Evolutionary conservation across 2,888 invertebrate genomes (phyloP), one percentile per base, ranked within the genome.

Genomic region (Buathra laborator): DNA sequence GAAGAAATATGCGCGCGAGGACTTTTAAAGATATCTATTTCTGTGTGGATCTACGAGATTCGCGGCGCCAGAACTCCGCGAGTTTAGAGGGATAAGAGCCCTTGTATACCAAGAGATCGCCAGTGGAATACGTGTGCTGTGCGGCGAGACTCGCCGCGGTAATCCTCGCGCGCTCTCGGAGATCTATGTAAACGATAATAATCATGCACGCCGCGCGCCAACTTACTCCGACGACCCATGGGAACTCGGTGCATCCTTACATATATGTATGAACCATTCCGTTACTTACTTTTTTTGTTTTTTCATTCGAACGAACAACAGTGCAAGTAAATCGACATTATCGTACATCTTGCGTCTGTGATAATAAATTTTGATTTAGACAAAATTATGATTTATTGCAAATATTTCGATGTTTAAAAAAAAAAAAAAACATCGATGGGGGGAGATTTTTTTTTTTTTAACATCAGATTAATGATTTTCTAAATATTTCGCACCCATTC

Each of bases 231-330:
- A 48, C 48, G 48, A 48, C 48, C n/a, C 43, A 46, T 67, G 46
- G 44, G 67, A 67, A 29, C 24, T 62, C 12, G 24, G 29, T 62
- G 29, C 29, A 29, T 37, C 12, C 24, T 5, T 68, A 7, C 24
- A 68, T 44, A 24, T 24, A 24, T 46, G n/a, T 68, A 24, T 19
- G 4, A 67, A 67, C 24, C 16, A 46, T 67, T 44, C 48, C 48
- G 72, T 76, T 24, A 56, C 19, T 56, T 72, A 83, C 84, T 82
- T 85, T 87, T 85, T 85, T 84, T 81, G 66, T 53, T 74, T 71
- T 72, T 86, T 79, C 62, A 64, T 70, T 80, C 84, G 83, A 37
- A 37, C 37, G 83, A 84, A 87, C 64, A 79, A 48, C 48, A 48
- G 48, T 48, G 48, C 48, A 48, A 48, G 48, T 12, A 48, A 86